These are phyloP conservation scores for Helogale parvula DNA, from an alignment of 2,113 vertebrate species.

Conservation along the genomic window DNA sequence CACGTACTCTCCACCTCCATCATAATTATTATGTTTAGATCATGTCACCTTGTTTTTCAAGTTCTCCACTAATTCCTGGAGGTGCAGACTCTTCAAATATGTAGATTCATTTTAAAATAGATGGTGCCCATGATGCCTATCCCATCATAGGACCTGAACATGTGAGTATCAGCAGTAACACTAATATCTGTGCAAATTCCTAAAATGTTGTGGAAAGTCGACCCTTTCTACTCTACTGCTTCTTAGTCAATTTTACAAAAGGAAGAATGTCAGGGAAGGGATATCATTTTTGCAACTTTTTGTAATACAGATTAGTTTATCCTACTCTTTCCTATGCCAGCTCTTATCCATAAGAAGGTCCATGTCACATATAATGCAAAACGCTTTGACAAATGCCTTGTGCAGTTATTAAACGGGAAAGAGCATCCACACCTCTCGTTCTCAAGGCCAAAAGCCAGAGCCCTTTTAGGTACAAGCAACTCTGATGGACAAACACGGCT, in stretches of 20 bases:
- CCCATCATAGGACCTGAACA: background rate
- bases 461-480: background rate
- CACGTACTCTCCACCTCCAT: slow-evolving; percentile 53
- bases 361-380: too few species aligned
- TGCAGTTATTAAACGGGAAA: background rate
- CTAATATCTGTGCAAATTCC: background rate
- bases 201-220: background rate
- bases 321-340: background rate
- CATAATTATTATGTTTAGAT: slow-evolving; percentile 65
- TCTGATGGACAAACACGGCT: background rate
- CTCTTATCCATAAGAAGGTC: background rate
- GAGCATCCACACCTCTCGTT: accelerated
- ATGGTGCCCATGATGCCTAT: background rate
- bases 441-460: background rate
- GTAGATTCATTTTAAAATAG: background rate
- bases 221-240: background rate
- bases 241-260: background rate
- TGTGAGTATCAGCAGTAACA: background rate
- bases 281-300: background rate
- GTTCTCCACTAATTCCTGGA: background rate
- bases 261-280: background rate
- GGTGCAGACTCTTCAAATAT: slow-evolving; percentile 8
- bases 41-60: slow-evolving; percentile 47
- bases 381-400: background rate
- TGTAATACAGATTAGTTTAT: background rate